Conservation (phyloP, 2,888 invertebrate genomes). For the Callinectes sapidus region DNA sequence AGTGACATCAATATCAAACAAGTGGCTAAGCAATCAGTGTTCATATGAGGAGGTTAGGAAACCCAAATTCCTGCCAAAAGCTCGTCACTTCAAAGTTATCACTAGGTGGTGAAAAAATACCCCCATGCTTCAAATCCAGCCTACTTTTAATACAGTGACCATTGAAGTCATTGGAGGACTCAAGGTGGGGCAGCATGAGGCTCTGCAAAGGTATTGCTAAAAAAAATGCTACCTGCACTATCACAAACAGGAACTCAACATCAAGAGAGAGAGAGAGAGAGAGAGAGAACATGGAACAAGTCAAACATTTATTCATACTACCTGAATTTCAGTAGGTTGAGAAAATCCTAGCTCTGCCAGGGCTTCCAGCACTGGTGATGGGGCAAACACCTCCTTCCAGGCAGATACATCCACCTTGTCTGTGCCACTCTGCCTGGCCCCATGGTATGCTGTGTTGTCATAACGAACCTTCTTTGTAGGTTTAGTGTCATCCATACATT, state of each 20-base stretch:
- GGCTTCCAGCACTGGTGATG: slow-evolving; percentile 83
- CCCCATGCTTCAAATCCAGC: too few relatives aligned
- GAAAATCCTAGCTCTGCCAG: slow-evolving; percentile 86
- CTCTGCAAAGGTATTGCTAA: too few relatives aligned
- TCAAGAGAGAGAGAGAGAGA: background rate
- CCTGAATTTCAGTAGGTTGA: slow-evolving; percentile 92
- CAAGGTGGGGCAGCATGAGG: too few relatives aligned
- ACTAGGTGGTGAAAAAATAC: too few relatives aligned
- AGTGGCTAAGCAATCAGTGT: too few relatives aligned
- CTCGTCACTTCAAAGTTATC: too few relatives aligned
- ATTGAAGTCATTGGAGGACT: too few relatives aligned
- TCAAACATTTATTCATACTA: slow-evolving; percentile 65
- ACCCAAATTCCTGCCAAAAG: too few relatives aligned
- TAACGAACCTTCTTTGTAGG: slow-evolving; percentile 46
- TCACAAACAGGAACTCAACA: too few relatives aligned
- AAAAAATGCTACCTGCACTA: too few relatives aligned
- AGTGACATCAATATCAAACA: background rate
- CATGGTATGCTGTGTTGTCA: slow-evolving; percentile 44
- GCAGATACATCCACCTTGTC: slow-evolving; percentile 74
- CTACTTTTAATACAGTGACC: too few relatives aligned
- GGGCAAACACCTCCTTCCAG: slow-evolving; percentile 80
- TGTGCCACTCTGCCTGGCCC: background rate
- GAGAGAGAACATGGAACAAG: background rate
- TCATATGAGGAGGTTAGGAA: too few relatives aligned
- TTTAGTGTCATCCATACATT: background rate